Base-by-base conservation (phyloP, 2,888 invertebrate species). In the Cerceris ruficornis region DNA sequence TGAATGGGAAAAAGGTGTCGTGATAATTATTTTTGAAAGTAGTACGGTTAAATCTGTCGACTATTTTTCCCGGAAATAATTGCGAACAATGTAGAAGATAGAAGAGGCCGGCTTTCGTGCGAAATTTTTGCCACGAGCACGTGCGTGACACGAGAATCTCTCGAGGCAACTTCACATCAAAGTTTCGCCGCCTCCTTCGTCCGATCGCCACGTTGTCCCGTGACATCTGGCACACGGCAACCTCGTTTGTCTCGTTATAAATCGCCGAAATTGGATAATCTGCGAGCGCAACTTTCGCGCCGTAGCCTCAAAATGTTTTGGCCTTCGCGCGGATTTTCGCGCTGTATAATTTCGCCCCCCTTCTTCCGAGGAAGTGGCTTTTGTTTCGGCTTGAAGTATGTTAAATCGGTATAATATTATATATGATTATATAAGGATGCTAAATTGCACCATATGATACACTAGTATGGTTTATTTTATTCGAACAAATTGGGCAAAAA, bases 181-280 rank as follows among this genome's bases (percentile, higher is more conserved):
- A 85, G 86, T 84, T 84, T 84, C 86, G 85, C 86, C 85, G 85
- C 73, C 80, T 80, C 60, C 52, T 86, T 72, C 62, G 71, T 28
- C 69, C 62, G 75, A 71, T 81, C 75, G 73, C 75, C 80, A 75
- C 82, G 81, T 77, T 81, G 77, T 79, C 77, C 71, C 85, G 86
- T 89, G 89, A 90, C 91, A 91, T 91, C 90, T 91, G 91, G 90
- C 88, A 90, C 88, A 90, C 89, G 90, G 87, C 87, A 89, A 86
- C 75, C 90, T 90, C 86, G 90, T 91, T 90, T 88, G 89, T 91
- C 89, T 87, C 85, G 87, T 87, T 88, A 84, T 78, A 90, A 90
- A 90, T 90, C 88, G 83, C 81, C 83, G 88, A 90, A 91, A 91
- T 90, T 91, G 90, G 90, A 89, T 88, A 90, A 90, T 89, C 85